Evolutionary conservation across 2,888 invertebrate genomes (phyloP).

Genomic region (Acanthosepion pharaonis): DNA sequence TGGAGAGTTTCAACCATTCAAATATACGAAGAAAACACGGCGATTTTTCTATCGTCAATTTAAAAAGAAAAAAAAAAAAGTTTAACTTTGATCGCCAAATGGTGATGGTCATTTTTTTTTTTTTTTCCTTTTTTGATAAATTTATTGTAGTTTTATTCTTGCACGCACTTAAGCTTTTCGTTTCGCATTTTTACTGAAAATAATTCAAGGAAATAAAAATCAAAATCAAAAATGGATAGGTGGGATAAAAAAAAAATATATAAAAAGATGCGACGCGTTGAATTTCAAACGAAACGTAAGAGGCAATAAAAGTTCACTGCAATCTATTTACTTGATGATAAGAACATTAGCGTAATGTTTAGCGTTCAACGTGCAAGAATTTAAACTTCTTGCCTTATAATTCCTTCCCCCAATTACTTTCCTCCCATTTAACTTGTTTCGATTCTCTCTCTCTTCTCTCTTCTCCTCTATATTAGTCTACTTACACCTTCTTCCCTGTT

Average conservation of each 20-base stretch:
- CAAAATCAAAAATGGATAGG: not conserved
- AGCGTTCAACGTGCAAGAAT: not conserved
- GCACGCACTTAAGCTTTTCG: not conserved
- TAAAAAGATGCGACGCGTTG: not conserved
- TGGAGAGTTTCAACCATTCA: not conserved
- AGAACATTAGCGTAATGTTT: not conserved
- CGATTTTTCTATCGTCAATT: not conserved
- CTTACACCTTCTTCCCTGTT: too few species aligned
- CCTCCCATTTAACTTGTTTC: not conserved
- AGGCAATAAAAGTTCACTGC: not conserved
- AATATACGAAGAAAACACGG: not conserved
- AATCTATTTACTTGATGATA: not conserved
- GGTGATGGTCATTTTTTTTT: not conserved
- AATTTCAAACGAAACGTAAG: not conserved
- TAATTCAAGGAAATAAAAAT: not conserved
- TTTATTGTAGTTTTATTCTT: not conserved
- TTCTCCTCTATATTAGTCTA: too few species aligned
- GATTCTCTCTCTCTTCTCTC: not conserved
- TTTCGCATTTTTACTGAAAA: not conserved
- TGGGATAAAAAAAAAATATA: not conserved
- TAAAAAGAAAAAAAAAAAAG: not conserved
- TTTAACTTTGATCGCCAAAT: not conserved
- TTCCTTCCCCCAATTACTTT: not conserved
- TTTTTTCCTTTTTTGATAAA: not conserved
- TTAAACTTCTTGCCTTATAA: not conserved